Evolutionary conservation across 2,888 invertebrate genomes (phyloP).

Genomic region (Nematopogon swammerdamellus): DNA sequence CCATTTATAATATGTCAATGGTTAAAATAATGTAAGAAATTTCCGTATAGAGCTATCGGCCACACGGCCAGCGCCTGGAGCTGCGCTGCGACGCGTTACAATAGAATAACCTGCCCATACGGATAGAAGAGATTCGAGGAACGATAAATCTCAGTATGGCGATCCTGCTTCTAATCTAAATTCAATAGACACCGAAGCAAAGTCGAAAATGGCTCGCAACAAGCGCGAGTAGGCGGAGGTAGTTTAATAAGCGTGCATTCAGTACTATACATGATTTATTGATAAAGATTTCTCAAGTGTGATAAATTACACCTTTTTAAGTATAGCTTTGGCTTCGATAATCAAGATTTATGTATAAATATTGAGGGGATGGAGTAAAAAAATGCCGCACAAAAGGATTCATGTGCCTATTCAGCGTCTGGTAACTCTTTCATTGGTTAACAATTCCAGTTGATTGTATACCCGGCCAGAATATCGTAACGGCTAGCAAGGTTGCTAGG

Average conservation of each 20-base stretch:
- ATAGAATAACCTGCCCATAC: not conserved
- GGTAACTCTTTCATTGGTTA: too few species aligned
- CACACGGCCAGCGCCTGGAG: not conserved
- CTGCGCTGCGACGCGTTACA: not conserved
- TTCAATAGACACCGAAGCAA: not conserved
- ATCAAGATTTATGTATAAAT: slow-evolving; percentile 2
- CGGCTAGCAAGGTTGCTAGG: too few species aligned
- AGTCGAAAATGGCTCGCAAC: slow-evolving; percentile 6
- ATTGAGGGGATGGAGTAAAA: too few species aligned
- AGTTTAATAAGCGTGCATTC: slow-evolving; percentile 30
- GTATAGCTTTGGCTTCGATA: slow-evolving; percentile 17
- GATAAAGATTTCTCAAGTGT: slow-evolving; percentile 23
- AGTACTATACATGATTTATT: slow-evolving; percentile 29
- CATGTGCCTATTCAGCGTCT: too few species aligned
- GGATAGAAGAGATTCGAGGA: not conserved
- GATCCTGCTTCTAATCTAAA: not conserved
- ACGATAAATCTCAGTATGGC: not conserved
- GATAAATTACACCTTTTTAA: slow-evolving; percentile 27
- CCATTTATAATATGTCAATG: too few species aligned
- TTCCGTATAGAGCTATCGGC: not conserved
- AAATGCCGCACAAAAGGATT: too few species aligned
- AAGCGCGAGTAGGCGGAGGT: slow-evolving; percentile 14
- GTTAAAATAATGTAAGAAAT: not conserved
- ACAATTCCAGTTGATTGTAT: too few species aligned
- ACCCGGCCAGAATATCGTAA: too few species aligned